Evolutionary conservation across 1,140 invertebrate species (phyloP).

Genomic region (Melipona quadrifasciata): DNA sequence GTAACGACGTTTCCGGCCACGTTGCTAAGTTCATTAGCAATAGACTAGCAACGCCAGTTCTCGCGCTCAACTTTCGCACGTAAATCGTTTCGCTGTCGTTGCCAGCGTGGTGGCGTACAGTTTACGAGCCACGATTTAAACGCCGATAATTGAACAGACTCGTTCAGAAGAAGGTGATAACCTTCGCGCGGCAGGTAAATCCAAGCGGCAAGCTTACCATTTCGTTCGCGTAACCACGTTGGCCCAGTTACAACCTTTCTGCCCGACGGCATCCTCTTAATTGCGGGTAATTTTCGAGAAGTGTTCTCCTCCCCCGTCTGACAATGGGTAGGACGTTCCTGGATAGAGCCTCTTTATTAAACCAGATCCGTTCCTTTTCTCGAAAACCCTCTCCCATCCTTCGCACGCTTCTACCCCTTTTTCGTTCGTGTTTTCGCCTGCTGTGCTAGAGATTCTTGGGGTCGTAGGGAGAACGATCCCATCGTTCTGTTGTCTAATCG

Average conservation of each 20-base stretch:
- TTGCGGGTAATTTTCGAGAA: slow-evolving; percentile 61
- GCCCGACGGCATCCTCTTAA: slow-evolving; percentile 50
- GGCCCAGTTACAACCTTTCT: slow-evolving; percentile 32
- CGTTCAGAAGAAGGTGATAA: background rate
- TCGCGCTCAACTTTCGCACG: background rate
- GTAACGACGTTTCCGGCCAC: background rate
- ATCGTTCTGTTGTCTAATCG: background rate
- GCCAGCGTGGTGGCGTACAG: background rate
- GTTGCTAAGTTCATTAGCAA: slow-evolving; percentile 18
- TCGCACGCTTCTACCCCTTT: background rate
- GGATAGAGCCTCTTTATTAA: slow-evolving; percentile 51
- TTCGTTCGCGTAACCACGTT: slow-evolving; percentile 18
- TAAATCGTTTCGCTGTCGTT: background rate
- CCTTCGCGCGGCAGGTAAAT: background rate
- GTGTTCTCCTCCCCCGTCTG: slow-evolving; percentile 18
- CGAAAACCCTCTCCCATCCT: background rate
- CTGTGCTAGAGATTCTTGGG: background rate
- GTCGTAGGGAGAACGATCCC: background rate
- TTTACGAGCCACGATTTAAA: background rate
- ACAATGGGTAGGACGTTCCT: slow-evolving; percentile 37
- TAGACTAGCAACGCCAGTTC: background rate
- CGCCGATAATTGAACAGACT: background rate
- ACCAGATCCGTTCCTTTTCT: slow-evolving; percentile 13
- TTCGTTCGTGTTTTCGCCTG: background rate
- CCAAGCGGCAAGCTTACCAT: slow-evolving; percentile 22